These are phyloP conservation scores for Meriones unguiculatus DNA, from an alignment of 2,113 vertebrate species.

Conservation along the genomic window DNA sequence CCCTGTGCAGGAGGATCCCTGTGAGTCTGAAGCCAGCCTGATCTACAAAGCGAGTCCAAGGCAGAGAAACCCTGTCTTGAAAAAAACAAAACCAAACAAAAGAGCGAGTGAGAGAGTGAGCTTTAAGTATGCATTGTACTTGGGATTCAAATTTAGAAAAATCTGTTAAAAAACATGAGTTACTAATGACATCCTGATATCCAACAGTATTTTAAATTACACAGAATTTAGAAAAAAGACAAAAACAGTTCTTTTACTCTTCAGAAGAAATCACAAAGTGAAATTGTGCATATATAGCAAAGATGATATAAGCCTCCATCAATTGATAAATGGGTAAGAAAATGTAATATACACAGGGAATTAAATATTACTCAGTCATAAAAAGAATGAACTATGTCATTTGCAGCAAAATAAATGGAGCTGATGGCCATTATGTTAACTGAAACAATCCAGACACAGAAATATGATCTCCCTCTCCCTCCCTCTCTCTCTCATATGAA, in stretches of 20 bases:
- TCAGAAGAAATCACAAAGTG: not conserved
- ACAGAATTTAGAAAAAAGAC: not conserved
- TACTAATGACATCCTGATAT: not conserved
- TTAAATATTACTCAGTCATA: not conserved
- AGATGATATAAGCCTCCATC: not conserved
- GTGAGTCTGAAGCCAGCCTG: too few species aligned
- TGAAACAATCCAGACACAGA: not conserved
- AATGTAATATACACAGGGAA: not conserved
- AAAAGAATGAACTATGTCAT: not conserved
- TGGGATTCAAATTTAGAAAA: not conserved
- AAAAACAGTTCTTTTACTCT: not conserved
- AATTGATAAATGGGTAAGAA: not conserved
- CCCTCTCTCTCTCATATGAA: not conserved
- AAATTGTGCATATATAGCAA: not conserved
- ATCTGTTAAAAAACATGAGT: not conserved
- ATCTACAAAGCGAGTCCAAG: too few species aligned
- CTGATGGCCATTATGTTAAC: not conserved
- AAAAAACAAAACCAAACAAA: too few species aligned
- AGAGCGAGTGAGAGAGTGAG: too few species aligned
- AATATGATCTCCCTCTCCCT: not conserved
- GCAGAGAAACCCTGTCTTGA: too few species aligned
- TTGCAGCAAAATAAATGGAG: not conserved
- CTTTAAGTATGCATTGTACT: not conserved
- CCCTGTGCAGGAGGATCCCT: too few species aligned
- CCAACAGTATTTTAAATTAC: not conserved